Evolutionary conservation across 2,888 invertebrate species (phyloP).

Genomic region (Anthophora plumipes): DNA sequence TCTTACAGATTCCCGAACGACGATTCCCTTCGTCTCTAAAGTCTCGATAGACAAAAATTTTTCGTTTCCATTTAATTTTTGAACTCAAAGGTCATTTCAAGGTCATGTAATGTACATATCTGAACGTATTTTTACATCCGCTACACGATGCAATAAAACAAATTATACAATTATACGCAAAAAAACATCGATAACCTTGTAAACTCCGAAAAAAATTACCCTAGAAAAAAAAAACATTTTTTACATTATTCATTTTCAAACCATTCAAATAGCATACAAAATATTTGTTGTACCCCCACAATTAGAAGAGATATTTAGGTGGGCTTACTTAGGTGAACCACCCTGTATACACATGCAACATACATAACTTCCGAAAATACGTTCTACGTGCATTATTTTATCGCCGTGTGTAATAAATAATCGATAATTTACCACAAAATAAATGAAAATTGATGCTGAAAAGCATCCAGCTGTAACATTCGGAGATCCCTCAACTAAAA

Average conservation of each 20-base stretch:
- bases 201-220: conserved; percentile 4
- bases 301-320: conserved; percentile 1
- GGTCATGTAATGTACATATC: background rate
- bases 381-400: no score
- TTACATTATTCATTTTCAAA: background rate
- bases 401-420: no score
- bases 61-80: conserved; percentile 1
- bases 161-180: background rate
- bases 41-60: conserved; percentile 1
- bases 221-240: background rate
- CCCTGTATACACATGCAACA: no score
- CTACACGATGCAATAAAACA: background rate
- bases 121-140: background rate
- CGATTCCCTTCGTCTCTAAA: no score
- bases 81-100: conserved; percentile 12
- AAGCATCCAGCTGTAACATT: no score
- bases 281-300: no score
- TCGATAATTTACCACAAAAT: no score
- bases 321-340: background rate
- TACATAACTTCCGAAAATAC: no score
- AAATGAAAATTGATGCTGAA: no score
- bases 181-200: conserved; percentile 3
- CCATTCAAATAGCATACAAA: no score
- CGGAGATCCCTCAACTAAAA: no score
- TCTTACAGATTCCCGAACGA: no score